phyloP scores from a whole-genome alignment of 2,797 vertebrate genomes.

The Ceryle rudis region DNA sequence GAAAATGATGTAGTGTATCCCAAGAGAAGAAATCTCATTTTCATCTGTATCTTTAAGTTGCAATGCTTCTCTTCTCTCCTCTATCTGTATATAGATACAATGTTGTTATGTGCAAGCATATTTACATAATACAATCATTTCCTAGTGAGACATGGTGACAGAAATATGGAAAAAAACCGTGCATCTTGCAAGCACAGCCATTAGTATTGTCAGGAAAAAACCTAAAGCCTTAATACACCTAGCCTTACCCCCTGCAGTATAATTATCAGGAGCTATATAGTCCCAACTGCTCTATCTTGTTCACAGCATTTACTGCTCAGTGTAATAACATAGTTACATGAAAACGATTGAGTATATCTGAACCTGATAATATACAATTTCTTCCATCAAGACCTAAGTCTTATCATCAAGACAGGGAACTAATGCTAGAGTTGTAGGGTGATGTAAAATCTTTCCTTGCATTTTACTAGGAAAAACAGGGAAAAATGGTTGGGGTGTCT shows the following conservation, averaged over 20 bases:
- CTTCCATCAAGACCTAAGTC: neutral
- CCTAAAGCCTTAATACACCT: neutral
- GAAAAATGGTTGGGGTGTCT: neutral
- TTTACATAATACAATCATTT: slow-evolving; percentile 15
- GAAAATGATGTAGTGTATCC: neutral
- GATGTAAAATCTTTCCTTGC: neutral
- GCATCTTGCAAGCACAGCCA: neutral
- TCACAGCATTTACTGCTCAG: neutral
- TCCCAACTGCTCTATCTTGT: neutral
- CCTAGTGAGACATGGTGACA: neutral
- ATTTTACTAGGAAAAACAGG: neutral
- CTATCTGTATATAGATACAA: neutral
- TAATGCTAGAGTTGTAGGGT: neutral
- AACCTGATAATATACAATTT: neutral
- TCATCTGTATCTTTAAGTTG: neutral
- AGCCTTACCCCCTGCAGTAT: neutral
- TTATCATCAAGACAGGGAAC: neutral
- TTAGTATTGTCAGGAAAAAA: neutral
- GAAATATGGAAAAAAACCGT: neutral
- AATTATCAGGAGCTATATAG: neutral
- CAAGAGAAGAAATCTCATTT: slow-evolving; percentile 20
- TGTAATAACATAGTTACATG: neutral
- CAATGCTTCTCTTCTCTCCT: neutral
- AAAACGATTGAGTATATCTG: neutral
- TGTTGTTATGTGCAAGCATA: neutral